phyloP scores from a whole-genome alignment of 2,797 vertebrate genomes.

The Catamblyrhynchus diadema region DNA sequence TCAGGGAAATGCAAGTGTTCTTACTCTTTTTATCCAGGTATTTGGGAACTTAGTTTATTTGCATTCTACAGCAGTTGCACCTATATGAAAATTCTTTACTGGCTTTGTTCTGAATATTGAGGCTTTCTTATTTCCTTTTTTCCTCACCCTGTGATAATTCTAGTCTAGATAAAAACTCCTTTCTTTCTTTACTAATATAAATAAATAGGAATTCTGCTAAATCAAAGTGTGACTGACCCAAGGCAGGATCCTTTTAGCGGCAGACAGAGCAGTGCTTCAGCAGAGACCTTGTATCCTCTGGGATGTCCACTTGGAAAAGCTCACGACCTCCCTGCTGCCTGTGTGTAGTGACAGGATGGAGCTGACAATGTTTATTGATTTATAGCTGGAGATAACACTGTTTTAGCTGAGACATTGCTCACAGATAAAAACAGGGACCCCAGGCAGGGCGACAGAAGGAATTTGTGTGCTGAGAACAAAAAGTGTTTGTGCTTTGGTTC shows the following conservation, averaged over 20 bases:
- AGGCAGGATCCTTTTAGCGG: neutral
- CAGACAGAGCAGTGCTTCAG: neutral
- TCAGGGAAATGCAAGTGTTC: neutral
- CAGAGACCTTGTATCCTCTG: neutral
- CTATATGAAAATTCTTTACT: neutral
- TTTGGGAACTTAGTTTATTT: neutral
- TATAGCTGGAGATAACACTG: neutral
- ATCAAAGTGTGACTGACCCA: neutral
- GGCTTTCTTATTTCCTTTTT: neutral
- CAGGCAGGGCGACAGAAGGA: neutral
- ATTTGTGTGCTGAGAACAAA: conserved; percentile 18
- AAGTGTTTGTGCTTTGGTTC: neutral
- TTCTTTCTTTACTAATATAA: neutral
- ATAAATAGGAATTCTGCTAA: neutral
- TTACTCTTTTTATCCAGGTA: neutral
- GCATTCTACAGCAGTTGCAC: neutral
- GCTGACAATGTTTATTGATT: conserved; percentile 14
- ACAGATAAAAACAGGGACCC: neutral
- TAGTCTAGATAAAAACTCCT: neutral
- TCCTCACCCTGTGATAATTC: neutral
- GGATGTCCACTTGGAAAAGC: conserved; percentile 4
- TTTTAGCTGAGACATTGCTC: neutral
- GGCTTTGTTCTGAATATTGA: neutral
- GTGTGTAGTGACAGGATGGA: neutral
- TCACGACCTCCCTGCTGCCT: neutral